A percentile compares a stretch with the other conserved stretches of the same genome.
phyloP scores from a whole-genome alignment of 1,140 invertebrate genomes.

The Drosophila arizonae region DNA sequence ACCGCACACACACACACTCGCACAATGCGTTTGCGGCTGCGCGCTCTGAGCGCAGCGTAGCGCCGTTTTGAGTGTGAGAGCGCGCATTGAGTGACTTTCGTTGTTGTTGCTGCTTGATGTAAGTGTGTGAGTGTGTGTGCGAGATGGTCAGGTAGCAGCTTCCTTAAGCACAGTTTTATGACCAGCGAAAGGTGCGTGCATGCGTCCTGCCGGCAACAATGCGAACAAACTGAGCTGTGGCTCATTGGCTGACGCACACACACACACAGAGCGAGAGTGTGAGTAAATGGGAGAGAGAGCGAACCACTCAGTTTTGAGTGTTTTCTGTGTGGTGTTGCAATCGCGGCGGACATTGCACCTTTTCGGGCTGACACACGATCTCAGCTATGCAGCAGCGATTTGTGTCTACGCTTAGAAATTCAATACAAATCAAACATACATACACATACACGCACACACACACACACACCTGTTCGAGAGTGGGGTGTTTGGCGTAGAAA shows the following conservation, averaged over 20 bases:
- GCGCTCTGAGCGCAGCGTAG: conserved; percentile 2
- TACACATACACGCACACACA: conserved; percentile 12
- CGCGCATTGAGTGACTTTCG: conserved; percentile 19
- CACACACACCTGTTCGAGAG: not conserved
- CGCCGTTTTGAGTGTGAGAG: conserved; percentile 14
- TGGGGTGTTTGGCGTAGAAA: conserved; percentile 16
- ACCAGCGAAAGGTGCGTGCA: conserved; percentile 70
- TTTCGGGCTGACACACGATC: conserved; percentile 71
- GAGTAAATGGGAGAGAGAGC: not conserved
- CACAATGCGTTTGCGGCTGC: conserved; percentile 31
- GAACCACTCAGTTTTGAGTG: conserved; percentile 5
- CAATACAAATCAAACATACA: conserved; percentile 47
- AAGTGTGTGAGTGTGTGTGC: too few relatives aligned
- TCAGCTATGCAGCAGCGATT: conserved; percentile 71
- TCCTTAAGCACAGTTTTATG: conserved; percentile 61
- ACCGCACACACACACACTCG: not conserved
- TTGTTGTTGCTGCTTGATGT: not conserved
- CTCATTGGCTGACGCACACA: conserved; percentile 15
- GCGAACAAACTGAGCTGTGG: not conserved
- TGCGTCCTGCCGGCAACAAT: conserved; percentile 31
- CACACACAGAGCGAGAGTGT: not conserved
- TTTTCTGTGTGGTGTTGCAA: conserved; percentile 42
- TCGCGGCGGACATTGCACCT: conserved; percentile 76
- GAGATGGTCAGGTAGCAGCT: conserved; percentile 36
- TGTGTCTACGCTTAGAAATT: conserved; percentile 79